Percentiles rank a stretch among this genome's conserved stretches.
Conservation (phyloP, 1,140 invertebrate species). For the Centruroides sculpturatus region DNA sequence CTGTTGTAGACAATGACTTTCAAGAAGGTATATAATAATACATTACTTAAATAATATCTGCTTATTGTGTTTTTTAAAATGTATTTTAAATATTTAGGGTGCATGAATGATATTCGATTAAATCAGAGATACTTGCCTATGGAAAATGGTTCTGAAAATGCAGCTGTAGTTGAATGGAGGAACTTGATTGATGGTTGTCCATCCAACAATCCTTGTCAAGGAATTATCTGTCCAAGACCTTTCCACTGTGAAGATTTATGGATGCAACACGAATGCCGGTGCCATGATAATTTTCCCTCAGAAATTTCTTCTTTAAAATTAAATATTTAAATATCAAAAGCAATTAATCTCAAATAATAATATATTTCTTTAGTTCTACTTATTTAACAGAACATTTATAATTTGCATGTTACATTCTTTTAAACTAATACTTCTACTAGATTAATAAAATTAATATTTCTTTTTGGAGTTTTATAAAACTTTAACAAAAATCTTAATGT, state of each 20-base stretch:
- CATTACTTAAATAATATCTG: background rate
- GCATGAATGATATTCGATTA: constrained; percentile 67
- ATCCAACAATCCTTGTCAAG: constrained; percentile 83
- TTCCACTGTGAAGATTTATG: constrained; percentile 92
- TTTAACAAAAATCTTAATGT: too few species aligned
- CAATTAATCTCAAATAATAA: too few species aligned
- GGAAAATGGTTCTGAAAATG: constrained; percentile 88
- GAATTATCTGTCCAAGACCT: constrained; percentile 78
- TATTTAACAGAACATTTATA: too few species aligned
- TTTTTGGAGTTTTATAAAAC: too few species aligned
- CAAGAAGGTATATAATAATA: constrained; percentile 52
- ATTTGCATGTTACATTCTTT: too few species aligned
- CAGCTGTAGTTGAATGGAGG: constrained; percentile 76
- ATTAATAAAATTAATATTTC: too few species aligned
- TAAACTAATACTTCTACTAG: too few species aligned
- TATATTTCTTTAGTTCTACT: too few species aligned
- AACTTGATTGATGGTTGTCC: constrained; percentile 81
- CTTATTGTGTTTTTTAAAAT: background rate
- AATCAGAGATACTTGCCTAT: constrained; percentile 87
- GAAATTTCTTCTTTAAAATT: too few species aligned
- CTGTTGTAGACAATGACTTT: constrained; percentile 89
- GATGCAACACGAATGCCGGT: constrained; percentile 93
- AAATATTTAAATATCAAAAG: too few species aligned
- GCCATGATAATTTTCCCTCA: background rate
- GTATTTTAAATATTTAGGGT: constrained; percentile 38